Evolutionary conservation across 2,113 vertebrate genomes (phyloP).

Genomic region (Rhipidura dahli): DNA sequence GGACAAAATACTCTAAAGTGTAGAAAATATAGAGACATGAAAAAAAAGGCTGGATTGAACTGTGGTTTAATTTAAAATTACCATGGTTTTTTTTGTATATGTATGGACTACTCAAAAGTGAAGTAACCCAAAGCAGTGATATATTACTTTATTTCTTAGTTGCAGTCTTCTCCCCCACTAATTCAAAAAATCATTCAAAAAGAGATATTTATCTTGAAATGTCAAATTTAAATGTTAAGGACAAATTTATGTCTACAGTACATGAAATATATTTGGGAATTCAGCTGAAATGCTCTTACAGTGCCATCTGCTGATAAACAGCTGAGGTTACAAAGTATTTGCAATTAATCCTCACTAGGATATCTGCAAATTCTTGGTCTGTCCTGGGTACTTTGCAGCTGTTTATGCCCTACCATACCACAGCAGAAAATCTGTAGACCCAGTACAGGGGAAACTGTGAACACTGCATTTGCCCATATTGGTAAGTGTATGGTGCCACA

Average conservation of each 20-base stretch:
- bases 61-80: background rate
- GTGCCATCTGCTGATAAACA: slow-evolving; percentile 54
- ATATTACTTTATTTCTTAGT: background rate
- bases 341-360: background rate
- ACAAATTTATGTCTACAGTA: background rate
- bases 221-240: background rate
- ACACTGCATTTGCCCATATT: background rate
- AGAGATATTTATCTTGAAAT: background rate
- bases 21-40: background rate
- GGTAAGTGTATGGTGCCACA: background rate
- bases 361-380: background rate
- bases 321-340: background rate
- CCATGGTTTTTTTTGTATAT: background rate
- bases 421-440: background rate
- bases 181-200: background rate
- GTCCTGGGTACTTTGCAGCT: background rate
- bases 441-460: background rate
- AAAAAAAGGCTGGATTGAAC: background rate
- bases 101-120: background rate
- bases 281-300: slow-evolving; percentile 10
- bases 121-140: background rate
- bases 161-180: background rate
- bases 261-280: background rate
- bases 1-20: background rate
- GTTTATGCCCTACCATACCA: background rate